phyloP scores from a whole-genome alignment of 2,113 vertebrate genomes.

The Tricholaema leucomelas region DNA sequence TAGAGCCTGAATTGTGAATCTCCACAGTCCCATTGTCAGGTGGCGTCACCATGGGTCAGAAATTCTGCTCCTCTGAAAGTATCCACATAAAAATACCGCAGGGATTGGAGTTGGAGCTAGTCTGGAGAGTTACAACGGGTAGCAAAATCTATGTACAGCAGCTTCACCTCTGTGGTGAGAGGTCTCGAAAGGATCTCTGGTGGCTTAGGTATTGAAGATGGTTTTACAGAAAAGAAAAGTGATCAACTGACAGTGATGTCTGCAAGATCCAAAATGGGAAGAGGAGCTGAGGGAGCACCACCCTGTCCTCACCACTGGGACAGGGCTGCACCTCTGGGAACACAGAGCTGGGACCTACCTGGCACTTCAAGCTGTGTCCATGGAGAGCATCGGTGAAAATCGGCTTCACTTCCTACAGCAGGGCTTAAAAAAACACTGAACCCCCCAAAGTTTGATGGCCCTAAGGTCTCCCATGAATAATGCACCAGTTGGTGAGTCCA shows the following conservation, averaged over 20 bases:
- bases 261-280: not conserved
- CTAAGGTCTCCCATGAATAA: not conserved
- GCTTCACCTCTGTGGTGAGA: not conserved
- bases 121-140: conserved; percentile 3
- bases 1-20: not conserved
- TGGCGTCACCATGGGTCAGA: not conserved
- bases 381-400: not conserved
- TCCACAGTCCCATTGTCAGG: conserved; percentile 4
- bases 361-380: conserved; percentile 56
- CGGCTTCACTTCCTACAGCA: not conserved
- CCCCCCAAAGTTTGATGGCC: not conserved
- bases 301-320: not conserved
- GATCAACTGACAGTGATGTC: not conserved
- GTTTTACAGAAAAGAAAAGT: not conserved
- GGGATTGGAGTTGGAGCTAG: not conserved
- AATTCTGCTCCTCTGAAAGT: conserved; percentile 40
- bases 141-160: conserved; percentile 60
- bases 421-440: conserved; percentile 10
- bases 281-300: not conserved
- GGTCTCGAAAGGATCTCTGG: not conserved
- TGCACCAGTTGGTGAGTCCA: conserved; percentile 2
- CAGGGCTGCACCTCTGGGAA: not conserved
- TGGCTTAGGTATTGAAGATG: not conserved
- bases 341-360: not conserved
- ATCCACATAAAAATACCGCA: conserved; percentile 60